Percentiles rank a stretch among this genome's conserved stretches.
These are phyloP conservation scores for Strigops habroptila DNA, from an alignment of 2,113 vertebrate genomes.

Conservation along the genomic window DNA sequence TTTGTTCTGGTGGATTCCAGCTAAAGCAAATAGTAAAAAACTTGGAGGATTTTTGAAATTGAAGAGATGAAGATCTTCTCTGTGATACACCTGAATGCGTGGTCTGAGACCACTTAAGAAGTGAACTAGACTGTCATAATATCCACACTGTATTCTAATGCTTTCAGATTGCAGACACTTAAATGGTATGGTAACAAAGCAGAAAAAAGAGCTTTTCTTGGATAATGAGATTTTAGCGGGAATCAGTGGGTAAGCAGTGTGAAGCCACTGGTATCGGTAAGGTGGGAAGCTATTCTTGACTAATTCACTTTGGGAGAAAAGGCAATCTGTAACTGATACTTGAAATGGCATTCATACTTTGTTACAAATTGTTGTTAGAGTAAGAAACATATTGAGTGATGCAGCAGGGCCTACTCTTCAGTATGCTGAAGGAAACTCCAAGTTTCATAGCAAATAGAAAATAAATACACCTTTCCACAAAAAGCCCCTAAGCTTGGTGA, in stretches of 20 bases:
- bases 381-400: background rate
- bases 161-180: background rate
- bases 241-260: background rate
- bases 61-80: background rate
- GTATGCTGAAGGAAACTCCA: background rate
- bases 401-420: background rate
- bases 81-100: background rate
- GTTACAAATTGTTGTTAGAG: background rate
- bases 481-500: background rate
- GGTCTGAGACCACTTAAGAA: background rate
- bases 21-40: background rate
- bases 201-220: background rate
- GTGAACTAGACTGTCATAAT: background rate
- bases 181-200: background rate
- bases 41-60: background rate
- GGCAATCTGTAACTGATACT: background rate
- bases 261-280: background rate
- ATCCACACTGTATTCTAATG: background rate
- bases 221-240: background rate
- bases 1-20: background rate
- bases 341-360: background rate
- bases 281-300: background rate
- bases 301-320: background rate
- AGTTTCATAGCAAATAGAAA: background rate
- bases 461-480: background rate